phyloP scores from a whole-genome alignment of 2,797 vertebrate species.

The Simalia tracyae region DNA sequence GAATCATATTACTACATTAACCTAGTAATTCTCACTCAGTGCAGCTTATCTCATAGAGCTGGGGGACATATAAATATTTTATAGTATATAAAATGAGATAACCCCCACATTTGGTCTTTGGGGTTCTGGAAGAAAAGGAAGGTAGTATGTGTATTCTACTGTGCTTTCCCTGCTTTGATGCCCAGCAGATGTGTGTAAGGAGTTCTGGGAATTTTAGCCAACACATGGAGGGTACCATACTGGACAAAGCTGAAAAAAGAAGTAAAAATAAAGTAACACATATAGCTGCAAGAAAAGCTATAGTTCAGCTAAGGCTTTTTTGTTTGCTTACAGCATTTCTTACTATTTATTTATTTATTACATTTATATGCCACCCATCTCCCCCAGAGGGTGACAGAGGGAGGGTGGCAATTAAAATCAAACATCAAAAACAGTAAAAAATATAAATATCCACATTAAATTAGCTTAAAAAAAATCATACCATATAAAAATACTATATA shows the following conservation, averaged over 20 bases:
- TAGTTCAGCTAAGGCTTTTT: not conserved
- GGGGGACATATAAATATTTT: not conserved
- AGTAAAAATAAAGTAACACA: not conserved
- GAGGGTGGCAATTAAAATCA: too few relatives aligned
- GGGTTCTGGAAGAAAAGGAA: not conserved
- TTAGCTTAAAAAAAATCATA: too few relatives aligned
- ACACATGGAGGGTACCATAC: not conserved
- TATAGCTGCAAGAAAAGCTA: not conserved
- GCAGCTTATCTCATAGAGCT: not conserved
- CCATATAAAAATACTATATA: too few relatives aligned
- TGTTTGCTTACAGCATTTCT: not conserved
- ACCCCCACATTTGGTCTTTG: not conserved
- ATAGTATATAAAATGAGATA: not conserved
- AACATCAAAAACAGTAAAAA: too few relatives aligned
- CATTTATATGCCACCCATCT: too few relatives aligned
- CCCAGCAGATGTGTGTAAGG: not conserved
- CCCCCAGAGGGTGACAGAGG: too few relatives aligned
- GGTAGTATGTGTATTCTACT: not conserved
- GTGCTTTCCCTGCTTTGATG: not conserved
- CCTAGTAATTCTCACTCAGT: not conserved
- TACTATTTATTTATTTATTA: not conserved
- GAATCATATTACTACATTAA: not conserved
- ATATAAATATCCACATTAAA: too few relatives aligned
- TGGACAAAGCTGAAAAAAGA: not conserved
- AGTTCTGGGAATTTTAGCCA: not conserved